Evolutionary conservation across 92 coral and sea anemone species (phyloP), one percentile per base, ranked within the genome.

Genomic region (Isaurus tuberculatus): DNA sequence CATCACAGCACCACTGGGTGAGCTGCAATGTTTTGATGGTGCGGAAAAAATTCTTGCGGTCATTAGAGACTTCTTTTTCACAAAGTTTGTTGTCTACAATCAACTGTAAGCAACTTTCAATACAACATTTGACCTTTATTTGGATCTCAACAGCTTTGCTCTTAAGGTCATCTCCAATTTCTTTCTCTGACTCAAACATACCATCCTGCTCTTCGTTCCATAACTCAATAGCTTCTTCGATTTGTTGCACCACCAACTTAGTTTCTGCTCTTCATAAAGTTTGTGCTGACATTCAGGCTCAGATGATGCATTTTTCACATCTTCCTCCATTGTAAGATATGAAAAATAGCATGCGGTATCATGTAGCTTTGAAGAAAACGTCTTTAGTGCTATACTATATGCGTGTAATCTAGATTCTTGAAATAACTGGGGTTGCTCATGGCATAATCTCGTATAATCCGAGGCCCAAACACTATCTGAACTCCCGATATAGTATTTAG

Each of bases 261-360:
- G 83, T 84, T 81, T 87, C n/a, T 72, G 82, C 72, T 49, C 83
- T 78, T 87, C 86, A 68, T 81, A 81, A 33, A 43, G 70, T 22
- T 26, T 46, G 27, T 64, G 72, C 63, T 82, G 71, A 30, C 90
- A 82, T 69, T 29, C 70, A 82, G 84, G 87, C 27, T 83, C 30
- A 71, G 71, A 9, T 30, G 87, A 71, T 32, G 91, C 87, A 82
- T 72, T 69, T 79, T 22, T 51, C 73, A 87, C 78, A 73, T 72
- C 79, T 72, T 72, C 36, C 58, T 72, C 63, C 79, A 72, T 72
- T 72, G 79, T 72, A 43, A 72, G 61, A 46, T 72, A 60, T 43
- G 61, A 43, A 15, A 72, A 72, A 72, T 43, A 72, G 22, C 8
- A 72, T 72, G 61, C 60, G 26, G 37, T 25, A 72, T 72, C 79